These are phyloP conservation scores for Clamator glandarius DNA, from an alignment of 2,797 vertebrate genomes.

Conservation along the genomic window DNA sequence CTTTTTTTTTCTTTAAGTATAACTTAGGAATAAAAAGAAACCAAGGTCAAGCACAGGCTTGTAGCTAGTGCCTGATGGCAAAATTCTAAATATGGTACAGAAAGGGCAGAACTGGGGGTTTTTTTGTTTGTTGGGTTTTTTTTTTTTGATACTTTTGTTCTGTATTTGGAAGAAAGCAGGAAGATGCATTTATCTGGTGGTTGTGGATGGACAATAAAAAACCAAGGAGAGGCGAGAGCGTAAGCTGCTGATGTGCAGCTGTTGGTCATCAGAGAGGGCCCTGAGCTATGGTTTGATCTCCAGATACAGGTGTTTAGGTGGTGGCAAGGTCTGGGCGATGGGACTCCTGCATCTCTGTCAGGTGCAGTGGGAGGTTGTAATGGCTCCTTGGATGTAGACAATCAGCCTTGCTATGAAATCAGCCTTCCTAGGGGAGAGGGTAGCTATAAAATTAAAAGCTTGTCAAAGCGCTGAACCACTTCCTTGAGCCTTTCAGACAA, in stretches of 20 bases:
- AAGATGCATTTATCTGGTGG: neutral
- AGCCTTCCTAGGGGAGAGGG: neutral
- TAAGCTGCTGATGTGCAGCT: neutral
- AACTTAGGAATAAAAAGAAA: neutral
- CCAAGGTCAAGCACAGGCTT: neutral
- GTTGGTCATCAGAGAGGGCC: neutral
- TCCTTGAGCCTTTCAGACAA: neutral
- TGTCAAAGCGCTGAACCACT: neutral
- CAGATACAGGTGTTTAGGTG: neutral
- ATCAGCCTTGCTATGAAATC: neutral
- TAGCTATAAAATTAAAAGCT: neutral
- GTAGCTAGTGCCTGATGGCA: neutral
- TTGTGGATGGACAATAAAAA: neutral
- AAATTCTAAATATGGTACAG: neutral
- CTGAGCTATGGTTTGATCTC: neutral
- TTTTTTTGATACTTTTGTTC: neutral
- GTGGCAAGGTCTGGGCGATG: neutral
- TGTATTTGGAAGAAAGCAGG: neutral
- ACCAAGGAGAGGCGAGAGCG: neutral
- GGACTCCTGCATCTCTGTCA: neutral
- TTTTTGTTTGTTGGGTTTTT: too few species aligned
- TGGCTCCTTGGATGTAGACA: neutral
- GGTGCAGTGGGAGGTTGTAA: neutral
- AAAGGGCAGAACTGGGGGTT: neutral
- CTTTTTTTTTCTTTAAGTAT: neutral